phyloP scores from a whole-genome alignment of 1,140 invertebrate species.

The Chionoecetes opilio region DNA sequence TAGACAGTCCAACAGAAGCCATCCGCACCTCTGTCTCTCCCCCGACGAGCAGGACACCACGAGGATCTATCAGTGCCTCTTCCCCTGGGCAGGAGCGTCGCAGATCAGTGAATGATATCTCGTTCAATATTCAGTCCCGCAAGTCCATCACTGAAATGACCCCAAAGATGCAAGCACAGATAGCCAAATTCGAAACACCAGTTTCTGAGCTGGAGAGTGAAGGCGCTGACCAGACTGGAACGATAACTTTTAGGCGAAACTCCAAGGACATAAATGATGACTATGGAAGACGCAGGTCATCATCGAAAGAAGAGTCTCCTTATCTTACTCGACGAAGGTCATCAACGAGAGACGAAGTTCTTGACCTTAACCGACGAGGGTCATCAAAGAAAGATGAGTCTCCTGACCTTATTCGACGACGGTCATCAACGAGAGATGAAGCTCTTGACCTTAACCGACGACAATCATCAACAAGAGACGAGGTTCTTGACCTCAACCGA shows the following conservation, averaged over 20 bases:
- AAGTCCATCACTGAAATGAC: conserved; percentile 66
- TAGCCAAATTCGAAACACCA: conserved; percentile 47
- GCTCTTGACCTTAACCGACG: background rate
- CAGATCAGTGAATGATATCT: conserved; percentile 38
- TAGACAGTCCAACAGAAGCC: background rate
- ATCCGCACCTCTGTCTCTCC: background rate
- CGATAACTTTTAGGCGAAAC: background rate
- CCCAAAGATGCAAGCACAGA: conserved; percentile 63
- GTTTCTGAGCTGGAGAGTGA: background rate
- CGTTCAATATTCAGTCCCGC: conserved; percentile 57
- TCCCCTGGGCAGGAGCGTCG: background rate
- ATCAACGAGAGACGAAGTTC: background rate
- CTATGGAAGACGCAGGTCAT: background rate
- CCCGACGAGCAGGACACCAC: background rate
- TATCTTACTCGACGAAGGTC: background rate
- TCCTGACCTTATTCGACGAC: background rate
- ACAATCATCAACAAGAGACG: conserved; percentile 14
- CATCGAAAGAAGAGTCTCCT: background rate
- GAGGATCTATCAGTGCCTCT: background rate
- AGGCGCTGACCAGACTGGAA: background rate
- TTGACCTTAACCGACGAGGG: background rate
- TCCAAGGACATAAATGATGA: background rate
- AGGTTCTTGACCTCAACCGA: background rate
- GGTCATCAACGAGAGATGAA: conserved; percentile 33
- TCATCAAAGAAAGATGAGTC: background rate